These are phyloP conservation scores for Epirrhoe tristata DNA, from an alignment of 2,888 invertebrate genomes.

Conservation along the genomic window DNA sequence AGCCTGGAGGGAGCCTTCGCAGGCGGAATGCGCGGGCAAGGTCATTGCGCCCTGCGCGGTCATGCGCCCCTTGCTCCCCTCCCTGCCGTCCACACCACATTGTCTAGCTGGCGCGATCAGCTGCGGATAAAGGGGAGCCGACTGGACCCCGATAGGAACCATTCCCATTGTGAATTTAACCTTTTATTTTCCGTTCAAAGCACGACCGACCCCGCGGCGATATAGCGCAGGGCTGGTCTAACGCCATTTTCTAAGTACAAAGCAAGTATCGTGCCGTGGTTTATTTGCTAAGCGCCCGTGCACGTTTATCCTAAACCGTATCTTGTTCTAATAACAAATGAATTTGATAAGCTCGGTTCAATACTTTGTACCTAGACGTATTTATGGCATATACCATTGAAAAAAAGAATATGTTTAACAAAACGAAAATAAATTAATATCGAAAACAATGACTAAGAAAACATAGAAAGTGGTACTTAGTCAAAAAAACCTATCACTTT, in stretches of 20 bases:
- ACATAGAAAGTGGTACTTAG: constrained; percentile 8
- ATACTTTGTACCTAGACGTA: constrained; percentile 13
- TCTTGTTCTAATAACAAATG: constrained; percentile 53
- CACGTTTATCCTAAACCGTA: constrained; percentile 64
- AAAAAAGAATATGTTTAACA: no score
- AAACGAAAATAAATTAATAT: no score
- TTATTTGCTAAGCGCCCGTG: constrained; percentile 73
- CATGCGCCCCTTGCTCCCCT: constrained; percentile 73
- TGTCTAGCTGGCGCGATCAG: constrained; percentile 79
- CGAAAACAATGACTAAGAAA: constrained; percentile 3
- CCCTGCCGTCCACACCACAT: constrained; percentile 66
- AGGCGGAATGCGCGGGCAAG: constrained; percentile 82
- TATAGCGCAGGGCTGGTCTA: constrained; percentile 59
- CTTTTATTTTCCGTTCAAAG: constrained; percentile 69
- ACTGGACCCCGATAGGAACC: constrained; percentile 74
- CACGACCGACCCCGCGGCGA: constrained; percentile 73
- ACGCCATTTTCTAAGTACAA: constrained; percentile 73
- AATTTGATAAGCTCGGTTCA: constrained; percentile 16
- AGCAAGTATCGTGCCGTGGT: constrained; percentile 63
- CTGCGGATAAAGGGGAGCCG: constrained; percentile 80
- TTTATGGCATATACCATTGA: constrained; percentile 10
- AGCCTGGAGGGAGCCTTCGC: constrained; percentile 72
- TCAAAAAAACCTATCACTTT: constrained; percentile 16
- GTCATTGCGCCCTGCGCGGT: constrained; percentile 85
- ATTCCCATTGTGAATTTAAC: constrained; percentile 76